Evolutionary conservation across 2,113 vertebrate genomes (phyloP).

Genomic region (Tragelaphus imberbis): DNA sequence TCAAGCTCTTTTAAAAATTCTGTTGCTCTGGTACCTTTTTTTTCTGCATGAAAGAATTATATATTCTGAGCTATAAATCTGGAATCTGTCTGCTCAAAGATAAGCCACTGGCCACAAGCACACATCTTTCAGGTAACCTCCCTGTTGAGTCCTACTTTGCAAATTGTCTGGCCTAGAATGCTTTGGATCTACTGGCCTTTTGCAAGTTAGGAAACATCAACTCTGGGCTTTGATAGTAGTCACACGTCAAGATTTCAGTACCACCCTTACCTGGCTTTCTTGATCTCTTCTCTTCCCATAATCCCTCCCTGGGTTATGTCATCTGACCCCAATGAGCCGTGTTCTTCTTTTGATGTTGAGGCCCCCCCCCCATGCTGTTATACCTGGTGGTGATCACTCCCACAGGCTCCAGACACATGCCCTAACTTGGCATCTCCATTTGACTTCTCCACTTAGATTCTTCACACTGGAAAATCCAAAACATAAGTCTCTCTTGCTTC

Average conservation of each 20-base stretch:
- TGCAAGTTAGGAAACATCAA: background rate
- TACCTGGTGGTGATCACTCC: background rate
- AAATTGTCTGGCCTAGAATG: background rate
- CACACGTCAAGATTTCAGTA: background rate
- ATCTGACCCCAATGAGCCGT: background rate
- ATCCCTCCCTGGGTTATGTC: background rate
- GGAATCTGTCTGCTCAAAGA: background rate
- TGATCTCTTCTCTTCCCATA: background rate
- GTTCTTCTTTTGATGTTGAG: background rate
- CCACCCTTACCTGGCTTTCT: background rate
- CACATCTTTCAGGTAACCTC: background rate
- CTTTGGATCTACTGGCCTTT: background rate
- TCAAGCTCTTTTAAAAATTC: constrained; percentile 10
- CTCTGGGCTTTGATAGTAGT: background rate
- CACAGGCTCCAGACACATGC: background rate
- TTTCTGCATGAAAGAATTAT: background rate
- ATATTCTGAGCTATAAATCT: background rate
- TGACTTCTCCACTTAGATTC: background rate
- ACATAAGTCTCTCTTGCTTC: background rate
- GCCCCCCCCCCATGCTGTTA: background rate
- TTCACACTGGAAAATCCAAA: background rate
- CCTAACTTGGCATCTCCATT: background rate
- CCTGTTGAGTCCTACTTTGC: background rate
- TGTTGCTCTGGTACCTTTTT: background rate
- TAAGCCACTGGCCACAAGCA: background rate